Base-by-base conservation (phyloP, 2,888 invertebrate species). In the Parochlus steinenii region DNA sequence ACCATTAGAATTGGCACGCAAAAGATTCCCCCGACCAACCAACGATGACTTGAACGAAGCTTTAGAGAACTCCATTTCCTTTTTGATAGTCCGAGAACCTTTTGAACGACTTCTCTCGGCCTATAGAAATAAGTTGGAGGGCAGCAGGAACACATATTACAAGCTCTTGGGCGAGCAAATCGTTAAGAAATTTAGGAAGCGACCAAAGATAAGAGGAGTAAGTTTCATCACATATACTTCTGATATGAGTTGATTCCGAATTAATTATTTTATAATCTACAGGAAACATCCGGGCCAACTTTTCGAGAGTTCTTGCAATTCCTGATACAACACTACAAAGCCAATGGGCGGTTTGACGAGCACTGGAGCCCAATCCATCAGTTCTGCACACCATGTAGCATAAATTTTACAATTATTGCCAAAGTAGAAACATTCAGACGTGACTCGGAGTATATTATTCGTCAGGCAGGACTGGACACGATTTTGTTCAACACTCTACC, bases 51-150 rank as follows among this genome's bases (percentile, higher is more conserved):
- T 77, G 28, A 67, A 71, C 43, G 71, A 75, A 40, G 62, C 70
- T 7, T 56, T 70, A 23, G 65, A 69, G 3, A 68, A 67, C 15
- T 71, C 75, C 4, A 53, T 74, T 40, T 72, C 77, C 31, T 69
- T 78, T 43, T 53, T 78, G 31, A 69, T 75, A 17, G 77, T 76
- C 3, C 65, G 78, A 26, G 76, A 78, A 53, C 78, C 78, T 2
- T 75, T 78, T 46, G 77, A 77, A 44, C 62, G 78, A 40, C 56
- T 78, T 22, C 59, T 78, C 30, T 77, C 77, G 31, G 78, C 75
- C 10, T 78, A 74, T 50, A 63, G 77, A 29, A 75, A 78, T 50
- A 78, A 78, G 58, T 61, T 86, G 41, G 76, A 78, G 52, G 71
- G 74, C 45, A 62, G 71, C 39, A 69, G 71, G 3, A 74, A 74